Conservation (phyloP, 2,797 vertebrate genomes). For the Vultur gryphus region DNA sequence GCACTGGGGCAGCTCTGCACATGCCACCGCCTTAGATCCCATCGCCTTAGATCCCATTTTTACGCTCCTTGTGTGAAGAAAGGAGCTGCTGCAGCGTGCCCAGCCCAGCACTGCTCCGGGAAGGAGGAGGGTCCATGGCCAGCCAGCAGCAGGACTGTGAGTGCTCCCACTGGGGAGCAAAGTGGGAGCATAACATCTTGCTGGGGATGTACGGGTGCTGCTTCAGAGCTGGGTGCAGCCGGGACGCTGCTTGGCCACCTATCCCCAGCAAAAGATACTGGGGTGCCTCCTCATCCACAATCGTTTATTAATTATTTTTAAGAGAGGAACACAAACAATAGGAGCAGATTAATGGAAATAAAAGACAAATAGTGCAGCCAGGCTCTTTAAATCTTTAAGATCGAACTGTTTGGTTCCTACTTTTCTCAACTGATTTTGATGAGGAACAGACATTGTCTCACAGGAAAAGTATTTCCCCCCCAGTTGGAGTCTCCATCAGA, state of each 20-base stretch:
- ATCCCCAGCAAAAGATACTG: neutral
- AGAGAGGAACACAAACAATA: neutral
- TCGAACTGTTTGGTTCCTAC: neutral
- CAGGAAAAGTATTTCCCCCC: constrained; percentile 53
- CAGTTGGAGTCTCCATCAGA: neutral
- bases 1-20: neutral
- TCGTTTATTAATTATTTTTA: neutral
- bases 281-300: neutral
- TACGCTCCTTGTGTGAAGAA: neutral
- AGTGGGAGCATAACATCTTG: neutral
- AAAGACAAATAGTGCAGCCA: neutral
- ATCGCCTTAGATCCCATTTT: neutral
- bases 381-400: neutral
- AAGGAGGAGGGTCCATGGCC: neutral
- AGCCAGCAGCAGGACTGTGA: neutral
- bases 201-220: neutral
- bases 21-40: neutral
- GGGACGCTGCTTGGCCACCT: neutral
- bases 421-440: constrained; percentile 51
- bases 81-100: neutral
- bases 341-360: neutral
- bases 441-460: constrained; percentile 67
- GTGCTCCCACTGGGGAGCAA: neutral
- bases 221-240: neutral
- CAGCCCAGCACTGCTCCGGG: fast-evolving